A percentile compares a stretch with the other conserved stretches of the same genome.
These are phyloP conservation scores for Takifugu rubripes DNA, from an alignment of 2,797 vertebrate species.

Conservation along the genomic window DNA sequence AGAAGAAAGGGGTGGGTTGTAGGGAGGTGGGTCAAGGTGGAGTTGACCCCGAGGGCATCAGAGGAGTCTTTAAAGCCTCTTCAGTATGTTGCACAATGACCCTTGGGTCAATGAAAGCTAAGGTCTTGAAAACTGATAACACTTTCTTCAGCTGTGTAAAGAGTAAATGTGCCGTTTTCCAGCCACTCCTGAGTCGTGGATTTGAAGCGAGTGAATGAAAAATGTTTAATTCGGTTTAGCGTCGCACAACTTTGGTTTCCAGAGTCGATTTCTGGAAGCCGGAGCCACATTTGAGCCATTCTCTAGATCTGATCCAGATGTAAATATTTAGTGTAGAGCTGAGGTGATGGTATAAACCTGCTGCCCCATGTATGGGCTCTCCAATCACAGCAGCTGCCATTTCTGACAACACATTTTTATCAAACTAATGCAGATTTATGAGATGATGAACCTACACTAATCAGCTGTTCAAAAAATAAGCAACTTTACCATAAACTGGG, in stretches of 20 bases:
- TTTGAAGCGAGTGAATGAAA: neutral
- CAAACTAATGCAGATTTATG: slow-evolving; percentile 28
- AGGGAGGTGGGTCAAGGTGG: slow-evolving; percentile 47
- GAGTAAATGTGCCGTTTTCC: too few species aligned
- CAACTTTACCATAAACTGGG: neutral
- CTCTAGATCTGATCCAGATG: slow-evolving; percentile 51
- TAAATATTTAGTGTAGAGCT: slow-evolving; percentile 48
- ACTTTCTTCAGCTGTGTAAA: neutral
- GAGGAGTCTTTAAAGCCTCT: slow-evolving; percentile 20
- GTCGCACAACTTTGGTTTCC: slow-evolving; percentile 16
- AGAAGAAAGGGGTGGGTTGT: slow-evolving; percentile 3
- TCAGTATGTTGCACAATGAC: slow-evolving; percentile 33
- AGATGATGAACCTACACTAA: slow-evolving; percentile 26
- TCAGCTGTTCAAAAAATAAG: slow-evolving; percentile 9
- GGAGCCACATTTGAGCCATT: slow-evolving; percentile 23
- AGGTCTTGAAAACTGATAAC: slow-evolving; percentile 22
- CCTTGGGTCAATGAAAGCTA: slow-evolving; percentile 4
- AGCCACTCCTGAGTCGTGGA: too few species aligned
- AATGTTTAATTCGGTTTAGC: slow-evolving; percentile 10
- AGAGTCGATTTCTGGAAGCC: slow-evolving; percentile 40
- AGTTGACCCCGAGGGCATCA: slow-evolving; percentile 43
- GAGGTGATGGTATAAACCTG: slow-evolving; percentile 41
- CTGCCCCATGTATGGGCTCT: slow-evolving; percentile 37
- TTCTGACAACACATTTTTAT: slow-evolving; percentile 30
- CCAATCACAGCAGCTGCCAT: slow-evolving; percentile 31